Conservation (phyloP, 2,797 vertebrate genomes). For the Apodemus agrarius region DNA sequence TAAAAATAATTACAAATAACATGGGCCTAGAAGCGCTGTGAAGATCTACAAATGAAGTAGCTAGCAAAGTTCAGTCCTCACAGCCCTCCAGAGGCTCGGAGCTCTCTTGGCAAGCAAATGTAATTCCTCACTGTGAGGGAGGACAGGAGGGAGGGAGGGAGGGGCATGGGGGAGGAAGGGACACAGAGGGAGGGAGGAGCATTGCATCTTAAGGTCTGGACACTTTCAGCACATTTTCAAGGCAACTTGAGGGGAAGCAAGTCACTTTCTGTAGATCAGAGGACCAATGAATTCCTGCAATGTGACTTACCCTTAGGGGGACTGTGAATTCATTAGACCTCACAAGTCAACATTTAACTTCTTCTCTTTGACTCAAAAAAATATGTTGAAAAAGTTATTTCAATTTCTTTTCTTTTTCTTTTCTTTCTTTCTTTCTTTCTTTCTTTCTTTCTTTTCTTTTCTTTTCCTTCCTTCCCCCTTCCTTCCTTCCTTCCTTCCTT, state of each 20-base stretch:
- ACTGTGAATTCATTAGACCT: slow-evolving; percentile 13
- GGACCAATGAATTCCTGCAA: background rate
- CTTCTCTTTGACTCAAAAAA: background rate
- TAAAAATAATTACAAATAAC: background rate
- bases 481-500: too few relatives aligned
- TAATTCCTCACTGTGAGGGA: background rate
- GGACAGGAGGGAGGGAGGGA: background rate
- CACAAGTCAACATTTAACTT: slow-evolving; percentile 21
- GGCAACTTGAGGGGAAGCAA: background rate
- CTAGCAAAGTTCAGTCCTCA: background rate
- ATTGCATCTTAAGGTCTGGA: background rate
- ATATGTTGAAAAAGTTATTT: background rate
- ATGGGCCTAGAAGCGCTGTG: background rate
- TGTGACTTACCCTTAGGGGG: background rate
- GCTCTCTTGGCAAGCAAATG: background rate
- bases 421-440: fast-evolving
- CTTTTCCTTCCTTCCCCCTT: fast-evolving
- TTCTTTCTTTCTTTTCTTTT: too few relatives aligned
- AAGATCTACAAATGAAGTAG: background rate
- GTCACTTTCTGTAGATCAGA: slow-evolving; percentile 28
- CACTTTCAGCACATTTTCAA: background rate
- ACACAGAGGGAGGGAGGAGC: too few relatives aligned
- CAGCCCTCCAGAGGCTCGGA: background rate
- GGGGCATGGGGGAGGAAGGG: background rate
- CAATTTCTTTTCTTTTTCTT: background rate